These are phyloP conservation scores for Chymomyza caudatula DNA, from an alignment of 2,888 invertebrate genomes.

Conservation along the genomic window DNA sequence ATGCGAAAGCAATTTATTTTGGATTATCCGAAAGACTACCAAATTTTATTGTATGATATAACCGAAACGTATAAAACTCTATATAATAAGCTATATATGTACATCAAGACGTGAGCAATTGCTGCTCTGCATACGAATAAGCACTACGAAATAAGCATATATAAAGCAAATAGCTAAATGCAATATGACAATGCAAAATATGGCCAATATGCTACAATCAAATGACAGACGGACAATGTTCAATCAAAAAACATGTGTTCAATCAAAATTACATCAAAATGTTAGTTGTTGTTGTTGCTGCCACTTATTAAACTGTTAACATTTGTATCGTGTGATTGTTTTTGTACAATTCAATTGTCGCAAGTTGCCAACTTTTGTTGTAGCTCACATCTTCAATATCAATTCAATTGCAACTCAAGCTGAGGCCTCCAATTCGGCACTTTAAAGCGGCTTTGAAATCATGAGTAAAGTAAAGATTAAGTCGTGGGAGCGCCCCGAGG, in stretches of 20 bases:
- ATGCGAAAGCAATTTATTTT: slow-evolving; percentile 27
- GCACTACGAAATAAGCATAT: background rate
- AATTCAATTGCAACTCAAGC: background rate
- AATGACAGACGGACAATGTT: background rate
- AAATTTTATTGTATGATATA: background rate
- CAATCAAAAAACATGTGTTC: background rate
- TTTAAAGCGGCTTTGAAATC: background rate
- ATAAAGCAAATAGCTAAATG: background rate
- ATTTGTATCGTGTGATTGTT: background rate
- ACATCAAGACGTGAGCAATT: background rate
- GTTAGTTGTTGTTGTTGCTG: background rate
- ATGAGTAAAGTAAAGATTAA: background rate
- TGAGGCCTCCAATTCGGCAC: background rate
- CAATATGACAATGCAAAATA: background rate
- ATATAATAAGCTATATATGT: background rate
- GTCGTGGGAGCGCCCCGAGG: background rate
- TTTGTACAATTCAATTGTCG: slow-evolving; percentile 36
- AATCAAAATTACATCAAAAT: background rate
- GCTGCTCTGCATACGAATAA: background rate
- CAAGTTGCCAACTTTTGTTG: background rate
- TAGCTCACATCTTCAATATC: background rate
- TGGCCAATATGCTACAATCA: background rate
- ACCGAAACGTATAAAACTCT: background rate
- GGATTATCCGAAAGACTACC: background rate
- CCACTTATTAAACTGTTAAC: background rate